Percentiles rank a stretch among this genome's conserved stretches.
Evolutionary conservation across 1,140 invertebrate genomes (phyloP).

Genomic region (Aphidius ervi): DNA sequence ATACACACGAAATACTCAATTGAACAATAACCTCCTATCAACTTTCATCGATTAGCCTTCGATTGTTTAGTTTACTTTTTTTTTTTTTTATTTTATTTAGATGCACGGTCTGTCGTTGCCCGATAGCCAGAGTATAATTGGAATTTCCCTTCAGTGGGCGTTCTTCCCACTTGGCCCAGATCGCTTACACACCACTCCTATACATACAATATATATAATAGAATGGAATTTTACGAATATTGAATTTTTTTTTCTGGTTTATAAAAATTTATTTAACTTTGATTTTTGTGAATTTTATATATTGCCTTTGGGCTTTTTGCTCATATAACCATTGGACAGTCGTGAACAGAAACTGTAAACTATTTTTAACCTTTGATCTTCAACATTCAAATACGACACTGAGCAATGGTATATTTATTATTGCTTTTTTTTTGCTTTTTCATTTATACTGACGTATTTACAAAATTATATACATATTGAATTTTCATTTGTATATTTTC

Average conservation of each 20-base stretch:
- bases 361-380: conserved; percentile 20
- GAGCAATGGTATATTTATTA: background rate
- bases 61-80: conserved; percentile 38
- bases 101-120: conserved; percentile 27
- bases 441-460: background rate
- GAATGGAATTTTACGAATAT: background rate
- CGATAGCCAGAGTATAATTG: conserved; percentile 32
- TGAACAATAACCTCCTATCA: background rate
- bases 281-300: background rate
- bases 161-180: background rate
- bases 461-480: background rate
- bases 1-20: background rate
- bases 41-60: conserved; percentile 40
- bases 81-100: conserved; percentile 39
- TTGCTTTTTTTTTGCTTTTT: background rate
- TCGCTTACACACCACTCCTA: background rate
- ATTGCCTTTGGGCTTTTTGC: background rate
- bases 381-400: conserved; percentile 1
- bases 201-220: background rate
- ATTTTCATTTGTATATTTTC: background rate
- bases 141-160: conserved; percentile 18
- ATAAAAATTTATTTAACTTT: background rate
- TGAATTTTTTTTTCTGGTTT: background rate
- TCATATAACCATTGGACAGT: background rate
- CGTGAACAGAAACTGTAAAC: conserved; percentile 5